These are phyloP conservation scores for Eurois occulta DNA, from an alignment of 2,888 invertebrate genomes.

Conservation along the genomic window DNA sequence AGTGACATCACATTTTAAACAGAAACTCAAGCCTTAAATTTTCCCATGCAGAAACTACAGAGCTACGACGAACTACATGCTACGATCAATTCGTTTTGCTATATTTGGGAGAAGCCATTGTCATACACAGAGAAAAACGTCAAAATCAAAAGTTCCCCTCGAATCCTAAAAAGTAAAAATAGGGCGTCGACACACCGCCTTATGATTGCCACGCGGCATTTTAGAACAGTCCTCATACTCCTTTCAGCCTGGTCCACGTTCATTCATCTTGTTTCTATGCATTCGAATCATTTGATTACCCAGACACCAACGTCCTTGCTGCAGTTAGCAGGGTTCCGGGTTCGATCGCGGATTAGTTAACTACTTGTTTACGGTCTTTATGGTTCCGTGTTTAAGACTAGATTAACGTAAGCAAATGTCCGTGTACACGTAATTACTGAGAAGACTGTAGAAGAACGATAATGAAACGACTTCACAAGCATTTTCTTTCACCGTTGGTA, in stretches of 20 bases:
- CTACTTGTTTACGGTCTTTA: conserved; percentile 7
- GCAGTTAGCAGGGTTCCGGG: conserved; percentile 29
- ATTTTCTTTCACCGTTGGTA: not conserved
- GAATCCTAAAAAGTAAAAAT: conserved; percentile 53
- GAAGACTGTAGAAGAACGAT: too few relatives aligned
- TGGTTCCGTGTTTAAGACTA: conserved; percentile 19
- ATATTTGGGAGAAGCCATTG: too few relatives aligned
- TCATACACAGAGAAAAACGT: not conserved
- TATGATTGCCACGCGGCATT: conserved; percentile 59
- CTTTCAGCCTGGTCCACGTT: not conserved
- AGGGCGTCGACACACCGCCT: conserved; percentile 50
- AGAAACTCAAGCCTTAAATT: not conserved
- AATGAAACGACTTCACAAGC: not conserved
- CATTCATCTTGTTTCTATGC: conserved; percentile 33
- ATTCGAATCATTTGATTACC: conserved; percentile 26
- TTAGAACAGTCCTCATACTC: conserved; percentile 24
- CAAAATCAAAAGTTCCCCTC: conserved; percentile 34
- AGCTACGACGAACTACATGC: too few relatives aligned
- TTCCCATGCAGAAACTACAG: not conserved
- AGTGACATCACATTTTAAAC: conserved; percentile 28
- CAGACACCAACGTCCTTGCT: not conserved
- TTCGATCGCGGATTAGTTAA: conserved; percentile 23
- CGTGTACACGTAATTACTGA: not conserved
- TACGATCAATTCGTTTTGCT: not conserved
- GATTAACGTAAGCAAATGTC: conserved; percentile 8